Base-by-base conservation (phyloP, 2,113 vertebrate species). In the Geococcyx californianus region DNA sequence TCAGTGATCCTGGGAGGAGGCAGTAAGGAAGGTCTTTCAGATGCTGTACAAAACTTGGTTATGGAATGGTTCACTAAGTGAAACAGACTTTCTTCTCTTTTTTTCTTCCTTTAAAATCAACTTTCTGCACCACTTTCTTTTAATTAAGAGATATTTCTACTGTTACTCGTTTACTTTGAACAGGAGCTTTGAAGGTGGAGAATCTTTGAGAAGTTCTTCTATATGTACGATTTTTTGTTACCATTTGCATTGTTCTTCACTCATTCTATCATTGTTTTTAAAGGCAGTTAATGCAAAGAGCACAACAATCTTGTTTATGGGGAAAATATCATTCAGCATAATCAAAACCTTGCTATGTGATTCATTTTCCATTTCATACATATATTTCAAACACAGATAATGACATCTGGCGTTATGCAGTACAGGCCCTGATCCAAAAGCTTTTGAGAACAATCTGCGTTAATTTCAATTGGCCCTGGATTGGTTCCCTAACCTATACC, bases 321-420 rank as follows among this genome's bases (percentile, higher is more conserved):
- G 79, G 55, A 90, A 67, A 89, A 66, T 66, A 76, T 55, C 70
- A 81, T 59, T 88, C 63, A 80, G 51, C 38, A 63, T 77, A 96
- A 96, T 94, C 59, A 93, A 96, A 96, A 80, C 90, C 90, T 95
- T 95, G 47, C 72, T 81, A 67, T 86, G 58, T 40, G 75, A 87
- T 93, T 94, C 72, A 80, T 91, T 95, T 84, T 80, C 91, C 78
- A 70, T 74, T 91, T 89, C 72, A 77, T 87, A 63, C 62, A 58
- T 91, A 13, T n/a, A 88, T 90, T 95, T 94, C 92, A 80, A 49
- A 54, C 59, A 91, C 60, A 96, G 82, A 95, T 80, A 93, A 94
- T 80, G 79, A 93, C 90, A 95, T 95, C 92, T 95, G 93, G 93
- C 93, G 36, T 73, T 83, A 59, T 88, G 60, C 55, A 93, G 72